Conservation (phyloP, 2,113 vertebrate species). For the Albula goreensis region DNA sequence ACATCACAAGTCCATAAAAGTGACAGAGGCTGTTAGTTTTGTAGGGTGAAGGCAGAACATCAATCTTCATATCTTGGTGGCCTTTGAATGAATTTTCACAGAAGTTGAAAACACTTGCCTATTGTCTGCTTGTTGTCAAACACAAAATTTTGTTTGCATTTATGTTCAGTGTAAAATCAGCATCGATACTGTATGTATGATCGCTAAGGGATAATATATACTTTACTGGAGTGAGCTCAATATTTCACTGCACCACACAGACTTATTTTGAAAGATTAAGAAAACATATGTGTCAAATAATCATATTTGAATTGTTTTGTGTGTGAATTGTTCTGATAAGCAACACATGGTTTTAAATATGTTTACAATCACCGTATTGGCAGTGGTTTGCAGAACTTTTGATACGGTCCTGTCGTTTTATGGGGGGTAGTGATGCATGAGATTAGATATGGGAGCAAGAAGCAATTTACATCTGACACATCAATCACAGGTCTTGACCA, state of each 20-base stretch:
- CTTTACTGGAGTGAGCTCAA: too few relatives aligned
- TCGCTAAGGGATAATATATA: too few relatives aligned
- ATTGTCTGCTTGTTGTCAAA: too few relatives aligned
- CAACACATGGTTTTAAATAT: not conserved
- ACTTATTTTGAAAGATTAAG: too few relatives aligned
- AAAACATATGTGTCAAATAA: too few relatives aligned
- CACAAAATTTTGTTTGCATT: too few relatives aligned
- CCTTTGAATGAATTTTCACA: not conserved
- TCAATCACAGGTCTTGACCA: constrained; percentile 48
- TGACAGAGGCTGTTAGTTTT: not conserved
- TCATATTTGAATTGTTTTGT: too few relatives aligned
- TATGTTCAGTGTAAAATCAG: too few relatives aligned
- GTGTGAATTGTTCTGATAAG: too few relatives aligned
- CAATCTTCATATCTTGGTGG: not conserved
- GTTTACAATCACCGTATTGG: not conserved
- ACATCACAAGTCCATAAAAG: not conserved
- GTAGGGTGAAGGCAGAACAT: not conserved
- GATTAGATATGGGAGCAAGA: not conserved
- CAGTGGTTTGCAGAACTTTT: not conserved
- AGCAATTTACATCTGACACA: not conserved
- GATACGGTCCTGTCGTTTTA: not conserved
- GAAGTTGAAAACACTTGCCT: not conserved
- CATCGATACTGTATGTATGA: too few relatives aligned
- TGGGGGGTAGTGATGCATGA: not conserved
- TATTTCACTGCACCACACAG: too few relatives aligned